Evolutionary conservation across 1,140 invertebrate genomes (phyloP).

Genomic region (Diabrotica undecimpunctata): DNA sequence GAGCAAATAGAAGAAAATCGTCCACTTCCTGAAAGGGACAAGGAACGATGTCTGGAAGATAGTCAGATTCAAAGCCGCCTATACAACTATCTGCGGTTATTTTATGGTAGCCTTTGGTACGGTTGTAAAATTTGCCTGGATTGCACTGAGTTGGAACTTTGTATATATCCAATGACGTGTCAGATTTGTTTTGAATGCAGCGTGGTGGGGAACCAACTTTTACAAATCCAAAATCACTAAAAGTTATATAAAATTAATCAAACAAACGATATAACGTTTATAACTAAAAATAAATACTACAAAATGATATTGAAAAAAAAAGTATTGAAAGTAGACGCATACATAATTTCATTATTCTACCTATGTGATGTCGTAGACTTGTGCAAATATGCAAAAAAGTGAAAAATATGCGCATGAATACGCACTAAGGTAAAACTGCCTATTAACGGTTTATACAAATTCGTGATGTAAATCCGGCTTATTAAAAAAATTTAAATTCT

Average conservation of each 20-base stretch:
- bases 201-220: constrained; percentile 43
- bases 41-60: constrained; percentile 64
- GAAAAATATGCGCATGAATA: no score
- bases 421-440: no score
- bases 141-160: constrained; percentile 62
- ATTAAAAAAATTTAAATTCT: no score
- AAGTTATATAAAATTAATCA: constrained; percentile 27
- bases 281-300: no score
- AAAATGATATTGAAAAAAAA: no score
- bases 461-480: no score
- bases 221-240: constrained; percentile 56
- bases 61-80: constrained; percentile 64
- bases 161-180: constrained; percentile 61
- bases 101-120: constrained; percentile 82
- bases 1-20: constrained; percentile 77
- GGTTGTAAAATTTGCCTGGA: constrained; percentile 70
- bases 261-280: no score
- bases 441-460: no score
- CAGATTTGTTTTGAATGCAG: constrained; percentile 59
- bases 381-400: no score
- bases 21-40: constrained; percentile 63
- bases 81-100: constrained; percentile 78
- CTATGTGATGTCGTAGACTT: no score
- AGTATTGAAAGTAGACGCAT: no score
- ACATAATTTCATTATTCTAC: no score